Conservation (phyloP, 2,113 vertebrate species). For the Salvator merianae region DNA sequence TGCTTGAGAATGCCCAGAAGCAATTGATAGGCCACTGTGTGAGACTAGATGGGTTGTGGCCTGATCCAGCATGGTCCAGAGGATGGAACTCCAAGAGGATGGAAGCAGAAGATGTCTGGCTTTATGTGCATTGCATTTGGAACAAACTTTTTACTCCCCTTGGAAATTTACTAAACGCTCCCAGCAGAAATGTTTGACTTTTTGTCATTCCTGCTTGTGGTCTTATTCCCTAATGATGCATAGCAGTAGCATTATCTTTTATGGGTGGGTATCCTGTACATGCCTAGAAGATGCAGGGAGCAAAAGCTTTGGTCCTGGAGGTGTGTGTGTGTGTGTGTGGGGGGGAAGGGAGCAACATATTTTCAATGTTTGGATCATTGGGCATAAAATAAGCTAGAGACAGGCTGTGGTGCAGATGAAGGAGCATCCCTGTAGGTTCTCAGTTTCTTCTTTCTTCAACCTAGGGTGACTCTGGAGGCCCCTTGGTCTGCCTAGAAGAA, state of each 20-base stretch:
- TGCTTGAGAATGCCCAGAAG: too few relatives aligned
- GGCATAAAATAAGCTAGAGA: neutral
- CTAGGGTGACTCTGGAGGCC: conserved; percentile 56
- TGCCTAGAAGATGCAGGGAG: neutral
- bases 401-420: neutral
- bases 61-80: too few relatives aligned
- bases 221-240: neutral
- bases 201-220: too few relatives aligned
- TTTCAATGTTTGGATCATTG: too few relatives aligned
- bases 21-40: too few relatives aligned
- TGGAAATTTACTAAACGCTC: neutral
- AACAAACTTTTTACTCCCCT: neutral
- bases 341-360: too few relatives aligned
- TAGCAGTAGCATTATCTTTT: neutral
- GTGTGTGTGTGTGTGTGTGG: neutral
- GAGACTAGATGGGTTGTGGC: too few relatives aligned
- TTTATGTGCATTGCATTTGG: too few relatives aligned
- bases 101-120: too few relatives aligned
- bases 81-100: too few relatives aligned
- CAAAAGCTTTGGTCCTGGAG: neutral
- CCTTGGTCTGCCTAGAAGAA: conserved; percentile 29
- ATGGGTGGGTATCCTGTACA: neutral
- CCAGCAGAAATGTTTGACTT: neutral
- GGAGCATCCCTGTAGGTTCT: neutral
- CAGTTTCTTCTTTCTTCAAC: neutral